phyloP scores from a whole-genome alignment of 2,888 invertebrate species.

The Drosophila leonis region DNA sequence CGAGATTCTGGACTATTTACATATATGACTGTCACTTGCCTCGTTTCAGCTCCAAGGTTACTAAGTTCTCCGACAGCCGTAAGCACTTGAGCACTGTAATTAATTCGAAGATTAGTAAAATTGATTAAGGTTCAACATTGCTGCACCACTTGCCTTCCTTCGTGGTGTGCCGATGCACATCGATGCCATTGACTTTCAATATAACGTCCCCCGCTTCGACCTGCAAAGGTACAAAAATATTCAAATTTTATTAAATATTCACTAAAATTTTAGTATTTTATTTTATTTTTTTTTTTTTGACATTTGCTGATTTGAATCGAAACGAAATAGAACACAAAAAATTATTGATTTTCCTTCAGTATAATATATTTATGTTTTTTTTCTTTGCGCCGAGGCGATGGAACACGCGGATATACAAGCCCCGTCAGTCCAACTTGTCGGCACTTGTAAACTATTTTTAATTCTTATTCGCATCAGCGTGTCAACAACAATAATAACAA shows the following conservation, averaged over 20 bases:
- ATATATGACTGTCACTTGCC: slow-evolving; percentile 87
- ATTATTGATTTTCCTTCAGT: slow-evolving; percentile 47
- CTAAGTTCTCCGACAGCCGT: slow-evolving; percentile 95
- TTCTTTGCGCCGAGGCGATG: not conserved
- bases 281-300: too few relatives aligned
- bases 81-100: slow-evolving; percentile 90
- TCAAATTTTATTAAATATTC: not conserved
- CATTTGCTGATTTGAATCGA: slow-evolving; percentile 8
- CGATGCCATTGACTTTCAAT: slow-evolving; percentile 96
- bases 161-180: slow-evolving; percentile 96
- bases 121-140: not conserved
- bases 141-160: slow-evolving; percentile 90
- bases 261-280: slow-evolving; percentile 1
- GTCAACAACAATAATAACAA: slow-evolving; percentile 40
- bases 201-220: slow-evolving; percentile 97
- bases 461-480: slow-evolving; percentile 49
- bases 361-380: not conserved
- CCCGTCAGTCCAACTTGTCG: slow-evolving; percentile 44
- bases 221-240: slow-evolving; percentile 86
- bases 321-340: slow-evolving; percentile 12
- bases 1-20: not conserved
- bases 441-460: slow-evolving; percentile 78
- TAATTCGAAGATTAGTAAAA: slow-evolving; percentile 12
- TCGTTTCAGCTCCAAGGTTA: slow-evolving; percentile 95
- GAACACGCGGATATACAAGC: slow-evolving; percentile 16